Conservation (phyloP, 2,888 invertebrate genomes). For the Deladenus siricidicola region DNA sequence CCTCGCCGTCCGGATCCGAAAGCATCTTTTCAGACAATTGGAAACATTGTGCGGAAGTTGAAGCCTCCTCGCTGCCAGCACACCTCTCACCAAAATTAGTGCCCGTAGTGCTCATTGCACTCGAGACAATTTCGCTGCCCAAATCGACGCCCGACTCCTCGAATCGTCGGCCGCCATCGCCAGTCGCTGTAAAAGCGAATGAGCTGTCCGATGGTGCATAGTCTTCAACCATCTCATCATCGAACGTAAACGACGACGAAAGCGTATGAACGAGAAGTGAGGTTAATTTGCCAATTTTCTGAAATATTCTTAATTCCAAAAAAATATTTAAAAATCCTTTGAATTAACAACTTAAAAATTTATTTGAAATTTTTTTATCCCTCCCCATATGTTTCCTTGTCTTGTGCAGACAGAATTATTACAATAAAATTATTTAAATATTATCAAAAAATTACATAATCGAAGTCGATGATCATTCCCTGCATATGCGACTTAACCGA, state of each 20-base stretch:
- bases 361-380: not conserved
- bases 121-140: not conserved
- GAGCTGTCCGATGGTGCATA: slow-evolving; percentile 23
- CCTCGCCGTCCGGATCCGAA: not conserved
- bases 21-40: not conserved
- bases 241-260: slow-evolving; percentile 63
- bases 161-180: not conserved
- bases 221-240: slow-evolving; percentile 2
- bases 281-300: slow-evolving; percentile 84
- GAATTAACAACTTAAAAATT: slow-evolving; percentile 10
- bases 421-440: not conserved
- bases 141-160: not conserved
- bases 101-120: not conserved
- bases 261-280: slow-evolving; percentile 88
- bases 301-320: slow-evolving; percentile 7
- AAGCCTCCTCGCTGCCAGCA: not conserved
- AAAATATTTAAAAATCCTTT: slow-evolving; percentile 2
- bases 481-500: slow-evolving; percentile 99
- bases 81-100: not conserved
- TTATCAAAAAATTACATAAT: slow-evolving; percentile 16
- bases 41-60: not conserved
- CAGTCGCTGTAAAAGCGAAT: slow-evolving; percentile 18
- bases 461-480: slow-evolving; percentile 60
- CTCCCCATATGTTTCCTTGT: not conserved
- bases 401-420: not conserved